phyloP scores from a whole-genome alignment of 2,113 vertebrate genomes.

The Lucifuga dentata region DNA sequence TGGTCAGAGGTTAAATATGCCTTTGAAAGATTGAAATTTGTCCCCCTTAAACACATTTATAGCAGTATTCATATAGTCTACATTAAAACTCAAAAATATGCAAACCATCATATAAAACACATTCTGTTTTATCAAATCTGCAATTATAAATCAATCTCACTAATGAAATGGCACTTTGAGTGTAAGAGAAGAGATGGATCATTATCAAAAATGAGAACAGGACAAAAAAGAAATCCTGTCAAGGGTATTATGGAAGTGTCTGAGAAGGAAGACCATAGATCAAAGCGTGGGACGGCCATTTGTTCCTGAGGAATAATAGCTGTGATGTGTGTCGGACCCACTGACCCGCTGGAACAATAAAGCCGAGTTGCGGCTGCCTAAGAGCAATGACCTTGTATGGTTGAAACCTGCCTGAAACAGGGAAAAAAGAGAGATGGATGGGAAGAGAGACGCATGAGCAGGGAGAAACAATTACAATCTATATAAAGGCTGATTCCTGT shows the following conservation, averaged over 20 bases:
- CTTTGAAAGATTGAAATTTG: slow-evolving; percentile 61
- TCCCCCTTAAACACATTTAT: slow-evolving; percentile 47
- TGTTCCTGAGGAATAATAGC: slow-evolving; percentile 85
- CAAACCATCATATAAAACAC: slow-evolving; percentile 31
- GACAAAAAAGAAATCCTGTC: slow-evolving; percentile 82
- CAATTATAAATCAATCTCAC: slow-evolving; percentile 73
- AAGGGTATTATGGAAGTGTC: slow-evolving; percentile 83
- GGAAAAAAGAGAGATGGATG: slow-evolving; percentile 75
- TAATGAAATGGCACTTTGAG: slow-evolving; percentile 69
- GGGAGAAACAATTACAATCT: slow-evolving; percentile 84
- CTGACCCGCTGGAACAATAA: slow-evolving; percentile 84
- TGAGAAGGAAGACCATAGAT: slow-evolving; percentile 83
- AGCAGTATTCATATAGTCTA: slow-evolving; percentile 10
- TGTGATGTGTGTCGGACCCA: slow-evolving; percentile 82
- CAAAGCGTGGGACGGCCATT: slow-evolving; percentile 83
- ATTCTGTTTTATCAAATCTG: slow-evolving; percentile 60
- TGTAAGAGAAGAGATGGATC: slow-evolving; percentile 74
- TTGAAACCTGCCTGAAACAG: slow-evolving; percentile 74
- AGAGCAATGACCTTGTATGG: slow-evolving; percentile 83
- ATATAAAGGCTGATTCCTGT: slow-evolving; percentile 82
- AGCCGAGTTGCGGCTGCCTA: slow-evolving; percentile 78
- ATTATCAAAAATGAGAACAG: slow-evolving; percentile 73
- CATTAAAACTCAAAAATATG: slow-evolving; percentile 55
- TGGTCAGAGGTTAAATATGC: slow-evolving; percentile 75
- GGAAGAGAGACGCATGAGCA: slow-evolving; percentile 73